These are phyloP conservation scores for Trinorchestia longiramus DNA, from an alignment of 1,140 invertebrate species.

Conservation along the genomic window DNA sequence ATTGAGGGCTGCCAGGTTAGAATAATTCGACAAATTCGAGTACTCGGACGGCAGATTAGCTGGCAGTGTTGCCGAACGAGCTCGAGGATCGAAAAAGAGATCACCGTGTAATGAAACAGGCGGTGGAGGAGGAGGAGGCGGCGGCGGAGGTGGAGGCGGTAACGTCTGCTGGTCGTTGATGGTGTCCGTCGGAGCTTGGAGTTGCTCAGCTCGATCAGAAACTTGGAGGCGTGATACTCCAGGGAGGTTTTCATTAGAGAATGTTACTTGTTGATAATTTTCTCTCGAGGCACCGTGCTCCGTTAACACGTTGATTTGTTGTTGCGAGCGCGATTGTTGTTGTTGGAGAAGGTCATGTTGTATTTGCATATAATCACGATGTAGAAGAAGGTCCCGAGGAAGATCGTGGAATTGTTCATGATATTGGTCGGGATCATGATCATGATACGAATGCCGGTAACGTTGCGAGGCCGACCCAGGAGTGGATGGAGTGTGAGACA, in stretches of 20 bases:
- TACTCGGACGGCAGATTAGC: conserved; percentile 47
- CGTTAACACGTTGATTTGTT: conserved; percentile 22
- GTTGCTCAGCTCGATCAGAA: neutral
- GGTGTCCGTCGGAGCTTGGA: neutral
- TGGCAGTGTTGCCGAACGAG: conserved; percentile 42
- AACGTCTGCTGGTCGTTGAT: conserved; percentile 18
- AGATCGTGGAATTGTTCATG: conserved; percentile 48
- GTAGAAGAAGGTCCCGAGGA: conserved; percentile 19
- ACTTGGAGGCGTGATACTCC: neutral
- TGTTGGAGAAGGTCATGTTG: conserved; percentile 39
- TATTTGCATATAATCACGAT: conserved; percentile 31
- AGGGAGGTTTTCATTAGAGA: conserved; percentile 19
- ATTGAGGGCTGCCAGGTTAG: conserved; percentile 35
- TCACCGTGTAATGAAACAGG: conserved; percentile 30
- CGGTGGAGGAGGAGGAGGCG: conserved; percentile 31
- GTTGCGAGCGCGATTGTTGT: conserved; percentile 47
- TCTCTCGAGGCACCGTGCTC: conserved; percentile 12
- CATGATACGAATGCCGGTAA: conserved; percentile 36
- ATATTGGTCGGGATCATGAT: conserved; percentile 42
- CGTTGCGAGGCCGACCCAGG: conserved; percentile 26
- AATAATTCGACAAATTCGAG: conserved; percentile 42
- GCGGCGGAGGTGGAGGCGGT: conserved; percentile 16
- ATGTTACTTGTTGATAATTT: conserved; percentile 32
- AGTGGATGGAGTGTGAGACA: conserved; percentile 34
- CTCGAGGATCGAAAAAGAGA: conserved; percentile 40